phyloP scores from a whole-genome alignment of 2,113 vertebrate genomes.

The Zootoca vivipara region DNA sequence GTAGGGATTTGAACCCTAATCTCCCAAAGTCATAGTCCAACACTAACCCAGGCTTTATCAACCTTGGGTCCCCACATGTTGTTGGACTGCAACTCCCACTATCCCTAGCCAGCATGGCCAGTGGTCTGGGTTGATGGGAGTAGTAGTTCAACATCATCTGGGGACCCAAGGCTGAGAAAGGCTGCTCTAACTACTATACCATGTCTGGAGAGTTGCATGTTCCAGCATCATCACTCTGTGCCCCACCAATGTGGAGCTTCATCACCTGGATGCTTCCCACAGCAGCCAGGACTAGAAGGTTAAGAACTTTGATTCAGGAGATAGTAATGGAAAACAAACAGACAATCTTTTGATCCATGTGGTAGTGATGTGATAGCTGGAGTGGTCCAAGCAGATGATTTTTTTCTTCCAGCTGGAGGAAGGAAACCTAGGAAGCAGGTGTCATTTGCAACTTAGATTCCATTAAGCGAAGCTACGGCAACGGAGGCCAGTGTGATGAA shows the following conservation, averaged over 20 bases:
- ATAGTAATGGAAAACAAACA: background rate
- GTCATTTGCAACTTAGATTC: background rate
- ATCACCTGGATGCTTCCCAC: background rate
- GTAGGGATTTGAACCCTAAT: too few relatives aligned
- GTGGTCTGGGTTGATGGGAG: too few relatives aligned
- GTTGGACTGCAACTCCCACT: too few relatives aligned
- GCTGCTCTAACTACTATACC: too few relatives aligned
- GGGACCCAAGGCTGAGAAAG: too few relatives aligned
- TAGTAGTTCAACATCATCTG: too few relatives aligned
- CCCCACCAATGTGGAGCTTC: background rate
- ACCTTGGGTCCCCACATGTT: too few relatives aligned
- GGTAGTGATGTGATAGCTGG: background rate
- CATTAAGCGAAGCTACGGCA: background rate
- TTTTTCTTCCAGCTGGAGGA: background rate
- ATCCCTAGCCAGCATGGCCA: too few relatives aligned
- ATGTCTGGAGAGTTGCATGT: background rate
- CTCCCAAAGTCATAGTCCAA: too few relatives aligned
- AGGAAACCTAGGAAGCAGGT: background rate
- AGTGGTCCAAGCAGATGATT: background rate
- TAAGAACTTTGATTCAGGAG: background rate
- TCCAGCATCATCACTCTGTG: background rate
- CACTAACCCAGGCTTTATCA: too few relatives aligned
- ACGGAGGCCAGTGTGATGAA: background rate
- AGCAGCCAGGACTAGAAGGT: fast-evolving
- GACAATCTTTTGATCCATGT: fast-evolving